These are phyloP conservation scores for Dyspetes luteomarginatus DNA, from an alignment of 2,888 invertebrate genomes.

Conservation along the genomic window DNA sequence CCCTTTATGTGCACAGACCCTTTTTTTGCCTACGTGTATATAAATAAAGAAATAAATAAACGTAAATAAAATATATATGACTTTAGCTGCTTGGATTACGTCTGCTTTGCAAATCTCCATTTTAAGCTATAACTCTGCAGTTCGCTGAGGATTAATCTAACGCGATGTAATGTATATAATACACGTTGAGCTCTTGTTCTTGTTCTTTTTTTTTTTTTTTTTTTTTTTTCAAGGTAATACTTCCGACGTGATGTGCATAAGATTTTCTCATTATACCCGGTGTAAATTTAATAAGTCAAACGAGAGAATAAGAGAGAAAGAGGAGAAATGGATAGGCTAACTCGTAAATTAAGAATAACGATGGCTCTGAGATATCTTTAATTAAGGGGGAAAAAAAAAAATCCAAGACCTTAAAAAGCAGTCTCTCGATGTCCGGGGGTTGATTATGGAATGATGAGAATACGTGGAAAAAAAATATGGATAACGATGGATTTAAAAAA, in stretches of 20 bases:
- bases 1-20: not conserved
- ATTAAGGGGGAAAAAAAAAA: not conserved
- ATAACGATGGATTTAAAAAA: not conserved
- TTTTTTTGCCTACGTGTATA: not conserved
- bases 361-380: slow-evolving; percentile 1
- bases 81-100: not conserved
- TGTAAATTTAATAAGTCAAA: slow-evolving; percentile 50
- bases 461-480: not conserved
- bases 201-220: not conserved
- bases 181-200: not conserved
- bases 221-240: slow-evolving; percentile 12
- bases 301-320: slow-evolving; percentile 2
- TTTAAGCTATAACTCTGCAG: slow-evolving; percentile 4
- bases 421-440: not conserved
- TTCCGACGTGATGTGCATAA: slow-evolving; percentile 39
- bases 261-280: slow-evolving; percentile 42
- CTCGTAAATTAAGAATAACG: slow-evolving; percentile 40
- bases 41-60: not conserved
- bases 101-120: slow-evolving; percentile 11
- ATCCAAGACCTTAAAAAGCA: not conserved
- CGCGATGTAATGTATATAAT: not conserved
- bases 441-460: not conserved
- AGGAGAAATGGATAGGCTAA: not conserved
- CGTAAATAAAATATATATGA: not conserved
- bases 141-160: slow-evolving; percentile 1